These are phyloP conservation scores for Pachypeltis micranthus DNA, from an alignment of 1,140 invertebrate genomes.

Conservation along the genomic window DNA sequence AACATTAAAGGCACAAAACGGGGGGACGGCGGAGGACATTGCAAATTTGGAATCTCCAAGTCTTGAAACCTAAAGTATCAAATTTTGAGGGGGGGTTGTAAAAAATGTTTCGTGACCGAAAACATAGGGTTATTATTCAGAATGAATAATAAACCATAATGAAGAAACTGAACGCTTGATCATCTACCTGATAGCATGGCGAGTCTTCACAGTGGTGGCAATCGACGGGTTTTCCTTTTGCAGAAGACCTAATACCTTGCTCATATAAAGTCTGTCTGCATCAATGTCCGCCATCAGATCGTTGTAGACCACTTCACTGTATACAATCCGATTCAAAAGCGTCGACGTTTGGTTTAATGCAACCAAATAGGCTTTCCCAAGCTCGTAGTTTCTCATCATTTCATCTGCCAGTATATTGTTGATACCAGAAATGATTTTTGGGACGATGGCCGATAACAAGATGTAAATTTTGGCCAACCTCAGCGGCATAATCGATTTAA, in stretches of 20 bases:
- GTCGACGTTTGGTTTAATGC: not conserved
- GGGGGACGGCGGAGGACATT: too few species aligned
- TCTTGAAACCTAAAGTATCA: too few species aligned
- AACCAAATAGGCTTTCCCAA: constrained; percentile 12
- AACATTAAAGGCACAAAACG: too few species aligned
- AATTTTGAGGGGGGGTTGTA: too few species aligned
- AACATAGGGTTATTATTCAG: too few species aligned
- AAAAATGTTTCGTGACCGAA: too few species aligned
- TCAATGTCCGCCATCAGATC: not conserved
- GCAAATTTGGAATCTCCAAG: too few species aligned
- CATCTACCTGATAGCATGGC: constrained; percentile 4
- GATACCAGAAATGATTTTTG: not conserved
- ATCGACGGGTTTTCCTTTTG: not conserved
- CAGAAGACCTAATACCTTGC: not conserved
- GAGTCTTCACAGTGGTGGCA: constrained; percentile 7
- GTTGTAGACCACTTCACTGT: not conserved
- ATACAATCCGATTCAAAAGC: not conserved
- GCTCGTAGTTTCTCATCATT: constrained; percentile 7
- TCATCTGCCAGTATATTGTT: not conserved
- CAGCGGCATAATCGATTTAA: not conserved
- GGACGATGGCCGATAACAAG: not conserved
- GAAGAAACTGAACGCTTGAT: too few species aligned
- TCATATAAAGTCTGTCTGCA: not conserved
- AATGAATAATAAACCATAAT: too few species aligned
- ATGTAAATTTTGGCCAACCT: constrained; percentile 8